Evolutionary conservation across 2,797 vertebrate species (phyloP).

Genomic region (Sus cebifrons): DNA sequence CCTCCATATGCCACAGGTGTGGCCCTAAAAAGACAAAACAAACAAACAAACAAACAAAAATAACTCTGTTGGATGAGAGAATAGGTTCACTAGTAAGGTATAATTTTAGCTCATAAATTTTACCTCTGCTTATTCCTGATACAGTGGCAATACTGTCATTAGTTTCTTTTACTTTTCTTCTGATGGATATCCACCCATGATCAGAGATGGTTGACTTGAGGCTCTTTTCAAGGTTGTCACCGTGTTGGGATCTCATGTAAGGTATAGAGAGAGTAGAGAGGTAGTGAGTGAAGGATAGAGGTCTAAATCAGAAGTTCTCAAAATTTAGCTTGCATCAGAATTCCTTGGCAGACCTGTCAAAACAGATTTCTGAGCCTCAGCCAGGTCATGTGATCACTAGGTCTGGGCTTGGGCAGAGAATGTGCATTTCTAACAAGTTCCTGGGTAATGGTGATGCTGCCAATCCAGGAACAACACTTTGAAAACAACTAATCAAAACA

Average conservation of each 20-base stretch:
- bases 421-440: neutral
- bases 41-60: too few species aligned
- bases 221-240: neutral
- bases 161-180: neutral
- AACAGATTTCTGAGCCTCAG: neutral
- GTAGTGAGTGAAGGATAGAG: neutral
- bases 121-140: neutral
- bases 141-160: neutral
- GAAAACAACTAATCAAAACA: conserved; percentile 40
- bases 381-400: neutral
- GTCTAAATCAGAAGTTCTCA: neutral
- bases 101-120: conserved; percentile 25
- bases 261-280: neutral
- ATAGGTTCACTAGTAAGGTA: neutral
- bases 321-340: neutral
- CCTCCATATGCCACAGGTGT: too few species aligned
- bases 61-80: neutral
- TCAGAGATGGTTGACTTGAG: neutral
- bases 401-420: neutral
- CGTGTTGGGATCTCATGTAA: neutral
- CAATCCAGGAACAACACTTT: neutral
- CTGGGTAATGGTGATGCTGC: neutral
- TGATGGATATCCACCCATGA: neutral
- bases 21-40: too few species aligned
- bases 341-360: neutral